These are phyloP conservation scores for Rhipidura dahli DNA, from an alignment of 2,113 vertebrate genomes.

Conservation along the genomic window DNA sequence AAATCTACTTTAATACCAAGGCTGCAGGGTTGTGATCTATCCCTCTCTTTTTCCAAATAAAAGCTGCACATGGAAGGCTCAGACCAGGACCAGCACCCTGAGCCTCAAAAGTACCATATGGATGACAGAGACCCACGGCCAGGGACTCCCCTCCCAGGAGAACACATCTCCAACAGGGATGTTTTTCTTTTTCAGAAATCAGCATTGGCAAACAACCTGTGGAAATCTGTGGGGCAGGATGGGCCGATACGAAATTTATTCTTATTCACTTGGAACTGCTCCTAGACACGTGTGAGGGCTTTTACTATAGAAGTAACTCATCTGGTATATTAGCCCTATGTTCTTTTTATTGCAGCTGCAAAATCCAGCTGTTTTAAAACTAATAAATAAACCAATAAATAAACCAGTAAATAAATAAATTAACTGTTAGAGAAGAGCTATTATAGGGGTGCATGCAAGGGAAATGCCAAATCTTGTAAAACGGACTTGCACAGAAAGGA, in stretches of 20 bases:
- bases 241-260: background rate
- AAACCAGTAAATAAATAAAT: background rate
- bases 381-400: background rate
- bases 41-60: background rate
- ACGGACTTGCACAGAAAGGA: background rate
- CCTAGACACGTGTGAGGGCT: background rate
- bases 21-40: background rate
- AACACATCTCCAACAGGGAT: background rate
- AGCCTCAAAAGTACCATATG: rapidly evolving
- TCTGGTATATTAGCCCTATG: background rate
- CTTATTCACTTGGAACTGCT: background rate
- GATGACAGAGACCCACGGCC: rapidly evolving
- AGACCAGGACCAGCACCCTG: background rate
- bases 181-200: background rate
- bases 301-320: background rate
- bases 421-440: background rate
- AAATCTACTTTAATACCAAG: background rate
- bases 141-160: background rate
- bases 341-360: background rate
- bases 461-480: background rate
- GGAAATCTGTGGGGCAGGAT: background rate
- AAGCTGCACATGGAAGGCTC: background rate
- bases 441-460: background rate
- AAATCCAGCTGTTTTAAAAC: background rate
- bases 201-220: background rate